phyloP scores from a whole-genome alignment of 2,113 vertebrate genomes.

The Aramus guarauna region DNA sequence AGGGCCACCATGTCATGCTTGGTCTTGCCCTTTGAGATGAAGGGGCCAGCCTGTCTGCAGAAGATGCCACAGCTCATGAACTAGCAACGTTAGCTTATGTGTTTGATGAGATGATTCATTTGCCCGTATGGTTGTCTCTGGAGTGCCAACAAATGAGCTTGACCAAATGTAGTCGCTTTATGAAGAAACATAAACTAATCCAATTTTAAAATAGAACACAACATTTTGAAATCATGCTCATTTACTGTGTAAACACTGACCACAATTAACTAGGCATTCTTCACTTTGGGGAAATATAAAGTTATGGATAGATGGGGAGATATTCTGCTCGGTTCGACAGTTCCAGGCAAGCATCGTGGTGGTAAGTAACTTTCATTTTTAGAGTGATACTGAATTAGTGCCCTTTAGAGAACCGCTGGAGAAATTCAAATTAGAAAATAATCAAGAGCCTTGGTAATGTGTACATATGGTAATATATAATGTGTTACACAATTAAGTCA shows the following conservation, averaged over 20 bases:
- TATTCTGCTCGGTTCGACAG: background rate
- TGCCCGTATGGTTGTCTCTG: background rate
- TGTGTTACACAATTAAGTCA: slow-evolving; percentile 51
- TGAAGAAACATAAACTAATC: background rate
- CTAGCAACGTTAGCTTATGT: background rate
- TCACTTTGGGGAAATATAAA: background rate
- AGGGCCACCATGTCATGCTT: background rate
- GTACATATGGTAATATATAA: slow-evolving; percentile 48
- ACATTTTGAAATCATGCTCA: background rate
- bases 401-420: slow-evolving; percentile 32
- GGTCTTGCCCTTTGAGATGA: background rate
- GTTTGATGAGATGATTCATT: background rate
- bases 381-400: background rate
- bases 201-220: background rate
- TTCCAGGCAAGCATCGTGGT: background rate
- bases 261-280: background rate
- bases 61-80: background rate
- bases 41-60: background rate
- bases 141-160: background rate
- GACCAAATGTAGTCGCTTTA: background rate
- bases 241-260: slow-evolving; percentile 14
- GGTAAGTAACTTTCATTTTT: background rate
- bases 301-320: background rate
- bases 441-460: slow-evolving; percentile 39
- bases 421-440: slow-evolving; percentile 56